phyloP scores from a whole-genome alignment of 2,888 invertebrate species.

The Mactromeris polynyma region DNA sequence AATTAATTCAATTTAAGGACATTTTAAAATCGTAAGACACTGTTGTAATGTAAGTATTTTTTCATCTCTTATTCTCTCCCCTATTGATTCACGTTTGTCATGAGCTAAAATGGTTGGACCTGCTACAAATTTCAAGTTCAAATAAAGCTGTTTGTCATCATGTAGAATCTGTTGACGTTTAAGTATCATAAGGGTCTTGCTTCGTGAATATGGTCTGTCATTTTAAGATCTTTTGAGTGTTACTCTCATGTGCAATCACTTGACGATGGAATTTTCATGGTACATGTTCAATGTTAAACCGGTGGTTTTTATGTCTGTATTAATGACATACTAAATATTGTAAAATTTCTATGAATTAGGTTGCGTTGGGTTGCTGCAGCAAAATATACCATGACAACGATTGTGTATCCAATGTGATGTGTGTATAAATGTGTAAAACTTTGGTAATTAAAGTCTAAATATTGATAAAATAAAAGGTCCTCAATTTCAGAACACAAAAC shows the following conservation, averaged over 20 bases:
- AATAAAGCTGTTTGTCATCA: background rate
- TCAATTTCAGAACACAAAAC: too few relatives aligned
- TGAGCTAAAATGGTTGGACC: background rate
- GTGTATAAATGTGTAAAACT: too few relatives aligned
- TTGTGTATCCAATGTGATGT: background rate
- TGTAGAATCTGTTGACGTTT: background rate
- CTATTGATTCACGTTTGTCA: too few relatives aligned
- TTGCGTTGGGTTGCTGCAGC: background rate
- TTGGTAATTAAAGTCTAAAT: too few relatives aligned
- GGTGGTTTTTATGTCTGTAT: slow-evolving; percentile 2
- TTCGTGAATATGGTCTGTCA: background rate
- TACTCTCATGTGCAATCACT: background rate
- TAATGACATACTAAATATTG: background rate
- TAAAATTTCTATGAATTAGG: background rate
- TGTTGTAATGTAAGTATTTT: too few relatives aligned
- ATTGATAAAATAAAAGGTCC: too few relatives aligned
- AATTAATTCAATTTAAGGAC: background rate
- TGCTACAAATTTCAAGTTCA: background rate
- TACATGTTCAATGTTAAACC: background rate
- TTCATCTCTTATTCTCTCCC: too few relatives aligned
- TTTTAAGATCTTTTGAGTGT: background rate
- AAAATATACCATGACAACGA: background rate
- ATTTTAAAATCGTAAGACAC: too few relatives aligned
- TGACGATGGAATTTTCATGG: background rate
- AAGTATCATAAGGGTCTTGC: background rate